A percentile compares a stretch with the other conserved stretches of the same genome.
These are phyloP conservation scores for Megaceryle torquata DNA, from an alignment of 2,113 vertebrate genomes.

Conservation along the genomic window DNA sequence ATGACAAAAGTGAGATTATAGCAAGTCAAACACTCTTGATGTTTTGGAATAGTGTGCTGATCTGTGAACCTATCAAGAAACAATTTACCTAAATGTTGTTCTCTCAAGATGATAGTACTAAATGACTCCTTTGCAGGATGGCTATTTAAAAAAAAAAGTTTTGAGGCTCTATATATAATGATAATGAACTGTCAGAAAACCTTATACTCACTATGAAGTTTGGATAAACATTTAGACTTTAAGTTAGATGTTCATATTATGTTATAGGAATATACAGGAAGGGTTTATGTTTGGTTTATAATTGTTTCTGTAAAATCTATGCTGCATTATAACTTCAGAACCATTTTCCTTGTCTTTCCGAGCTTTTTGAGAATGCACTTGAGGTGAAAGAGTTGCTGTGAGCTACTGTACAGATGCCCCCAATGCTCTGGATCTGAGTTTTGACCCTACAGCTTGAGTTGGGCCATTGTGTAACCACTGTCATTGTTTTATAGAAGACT, in stretches of 20 bases:
- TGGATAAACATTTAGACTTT: not conserved
- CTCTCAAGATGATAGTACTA: not conserved
- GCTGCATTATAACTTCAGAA: not conserved
- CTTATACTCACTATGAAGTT: not conserved
- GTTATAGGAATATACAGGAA: not conserved
- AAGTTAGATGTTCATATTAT: not conserved
- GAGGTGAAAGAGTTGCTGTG: not conserved
- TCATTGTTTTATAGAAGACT: not conserved
- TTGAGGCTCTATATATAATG: not conserved
- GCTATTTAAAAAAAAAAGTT: not conserved
- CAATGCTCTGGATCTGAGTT: not conserved
- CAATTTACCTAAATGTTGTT: not conserved
- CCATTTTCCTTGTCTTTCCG: not conserved
- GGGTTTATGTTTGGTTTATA: not conserved
- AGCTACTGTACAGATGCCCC: not conserved
- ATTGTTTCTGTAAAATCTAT: not conserved
- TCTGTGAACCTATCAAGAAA: not conserved
- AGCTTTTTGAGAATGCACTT: rapidly evolving
- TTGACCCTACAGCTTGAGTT: not conserved
- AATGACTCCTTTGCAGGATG: not conserved
- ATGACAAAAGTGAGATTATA: not conserved
- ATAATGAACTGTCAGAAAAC: not conserved
- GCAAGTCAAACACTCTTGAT: not conserved
- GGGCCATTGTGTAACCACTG: not conserved
- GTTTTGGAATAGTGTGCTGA: constrained; percentile 2